Base-by-base conservation (phyloP, 2,888 invertebrate genomes). In the Amiota minor region DNA sequence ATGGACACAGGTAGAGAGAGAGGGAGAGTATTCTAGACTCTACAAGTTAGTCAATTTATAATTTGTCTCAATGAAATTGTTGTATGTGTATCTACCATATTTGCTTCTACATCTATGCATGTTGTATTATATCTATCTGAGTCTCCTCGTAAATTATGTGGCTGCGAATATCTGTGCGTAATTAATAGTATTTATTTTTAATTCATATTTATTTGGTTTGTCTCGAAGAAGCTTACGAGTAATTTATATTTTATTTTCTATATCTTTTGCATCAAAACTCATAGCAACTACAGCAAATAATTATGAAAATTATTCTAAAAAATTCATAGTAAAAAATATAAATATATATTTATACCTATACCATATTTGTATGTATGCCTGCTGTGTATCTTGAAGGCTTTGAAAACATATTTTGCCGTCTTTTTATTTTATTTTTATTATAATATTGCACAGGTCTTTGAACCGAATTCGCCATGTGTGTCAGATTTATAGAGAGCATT, bases 151-250 rank as follows among this genome's bases (percentile, higher is more conserved):
- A 3, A 23, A 2, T 23, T 23, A 35, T 53, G 2, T 53, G 59
- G 16, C 6, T 59, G 59, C 20, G 20, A 18, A 10, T 70, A 46
- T 70, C n/a, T 70, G 70, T 46, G 56, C n/a, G 56, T 70, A 70
- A 70, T 70, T 70, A 70, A 70, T 59, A 56, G 70, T 70, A 70
- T 59, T 70, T 70, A 70, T 70, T 70, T 70, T 70, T 70, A 70
- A 70, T 70, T 70, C 59, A 70, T 70, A 69, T 69, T 69, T 69
- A 50, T 69, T 23, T 69, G 11, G 59, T 20, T 20, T 59, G 59
- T n/a, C 59, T 20, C 18, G 12, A 16, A 59, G 59, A 59, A 10
- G 59, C 59, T 20, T 59, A 59, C 4, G 23, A 59, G 59, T 59
- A 59, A 59, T 59, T 59, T 59, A 59, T 59, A 59, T 59, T 59